Conservation (phyloP, 2,888 invertebrate genomes). For the Aromia moschata region DNA sequence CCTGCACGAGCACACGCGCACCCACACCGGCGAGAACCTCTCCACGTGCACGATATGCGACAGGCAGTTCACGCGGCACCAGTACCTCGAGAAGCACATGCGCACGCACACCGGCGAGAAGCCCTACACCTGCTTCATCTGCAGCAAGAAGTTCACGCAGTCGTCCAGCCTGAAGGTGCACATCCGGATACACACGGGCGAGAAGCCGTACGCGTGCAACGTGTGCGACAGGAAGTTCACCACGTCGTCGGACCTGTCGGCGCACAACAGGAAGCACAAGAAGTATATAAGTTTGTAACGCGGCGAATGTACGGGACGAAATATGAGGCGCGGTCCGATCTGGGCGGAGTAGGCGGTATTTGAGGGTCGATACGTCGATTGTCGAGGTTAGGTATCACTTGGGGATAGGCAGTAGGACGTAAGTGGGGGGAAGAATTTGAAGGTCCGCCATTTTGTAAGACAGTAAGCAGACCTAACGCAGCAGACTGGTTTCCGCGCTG, state of each 20-base stretch:
- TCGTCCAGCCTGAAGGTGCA: slow-evolving; percentile 59
- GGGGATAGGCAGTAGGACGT: too few relatives aligned
- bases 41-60: slow-evolving; percentile 61
- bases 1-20: slow-evolving; percentile 55
- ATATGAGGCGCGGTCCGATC: not conserved
- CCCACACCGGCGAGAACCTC: slow-evolving; percentile 61
- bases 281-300: slow-evolving; percentile 57
- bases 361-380: too few relatives aligned
- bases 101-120: slow-evolving; percentile 65
- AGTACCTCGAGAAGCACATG: slow-evolving; percentile 65
- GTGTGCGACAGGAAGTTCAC: slow-evolving; percentile 57
- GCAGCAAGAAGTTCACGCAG: slow-evolving; percentile 59
- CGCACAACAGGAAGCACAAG: slow-evolving; percentile 58
- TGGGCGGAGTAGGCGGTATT: too few relatives aligned
- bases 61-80: slow-evolving; percentile 66
- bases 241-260: slow-evolving; percentile 57
- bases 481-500: too few relatives aligned
- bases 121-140: slow-evolving; percentile 57
- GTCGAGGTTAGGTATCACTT: too few relatives aligned
- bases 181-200: slow-evolving; percentile 58
- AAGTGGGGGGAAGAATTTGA: too few relatives aligned
- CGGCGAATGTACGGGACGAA: too few relatives aligned
- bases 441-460: too few relatives aligned
- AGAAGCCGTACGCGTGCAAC: slow-evolving; percentile 58
- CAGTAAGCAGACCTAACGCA: too few relatives aligned